Percentiles rank a stretch among this genome's conserved stretches.
Conservation (phyloP, 2,888 invertebrate genomes). For the Microplitis manilae region DNA sequence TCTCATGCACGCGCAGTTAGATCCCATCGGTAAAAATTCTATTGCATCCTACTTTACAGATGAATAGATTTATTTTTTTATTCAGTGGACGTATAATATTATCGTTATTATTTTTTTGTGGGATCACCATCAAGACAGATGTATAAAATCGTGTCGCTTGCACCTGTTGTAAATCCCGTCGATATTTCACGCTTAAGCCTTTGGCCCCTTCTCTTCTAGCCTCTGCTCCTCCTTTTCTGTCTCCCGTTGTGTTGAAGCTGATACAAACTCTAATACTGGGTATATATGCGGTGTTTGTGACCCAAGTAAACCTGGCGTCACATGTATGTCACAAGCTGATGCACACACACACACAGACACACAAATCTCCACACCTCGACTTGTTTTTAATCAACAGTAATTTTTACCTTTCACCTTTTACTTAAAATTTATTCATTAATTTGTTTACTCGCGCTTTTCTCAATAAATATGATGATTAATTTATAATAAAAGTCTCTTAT, state of each 20-base stretch:
- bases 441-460: neutral
- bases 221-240: conserved; percentile 12
- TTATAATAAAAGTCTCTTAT: neutral
- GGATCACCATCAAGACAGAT: conserved; percentile 39
- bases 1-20: conserved; percentile 1
- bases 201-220: conserved; percentile 30
- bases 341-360: conserved; percentile 9
- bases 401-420: neutral
- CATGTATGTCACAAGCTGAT: neutral
- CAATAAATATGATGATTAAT: neutral
- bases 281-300: conserved; percentile 20
- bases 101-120: neutral
- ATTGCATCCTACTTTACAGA: conserved; percentile 30
- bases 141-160: conserved; percentile 52
- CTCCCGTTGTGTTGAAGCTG: conserved; percentile 23
- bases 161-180: conserved; percentile 56
- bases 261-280: no score
- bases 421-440: neutral
- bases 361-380: neutral
- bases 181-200: conserved; percentile 56
- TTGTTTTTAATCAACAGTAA: neutral
- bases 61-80: conserved; percentile 12
- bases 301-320: conserved; percentile 20
- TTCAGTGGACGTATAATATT: neutral
- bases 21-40: neutral